Evolutionary conservation across 92 coral and sea anemone species (phyloP).

Genomic region (Bergia sp.): DNA sequence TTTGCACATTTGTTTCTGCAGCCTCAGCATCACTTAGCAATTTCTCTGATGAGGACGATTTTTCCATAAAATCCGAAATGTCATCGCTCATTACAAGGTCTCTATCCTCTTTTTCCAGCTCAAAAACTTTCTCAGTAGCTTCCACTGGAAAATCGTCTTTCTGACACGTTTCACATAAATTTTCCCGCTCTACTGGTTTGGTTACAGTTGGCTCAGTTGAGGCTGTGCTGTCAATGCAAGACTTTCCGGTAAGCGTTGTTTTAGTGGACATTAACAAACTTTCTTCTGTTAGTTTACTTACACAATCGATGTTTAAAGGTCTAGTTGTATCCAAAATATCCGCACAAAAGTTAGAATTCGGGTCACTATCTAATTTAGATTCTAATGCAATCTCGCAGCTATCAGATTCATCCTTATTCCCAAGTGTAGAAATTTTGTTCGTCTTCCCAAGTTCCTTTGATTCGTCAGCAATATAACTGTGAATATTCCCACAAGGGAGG

Average conservation of each 20-base stretch:
- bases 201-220: background rate
- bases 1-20: background rate
- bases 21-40: background rate
- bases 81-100: background rate
- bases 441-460: background rate
- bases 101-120: background rate
- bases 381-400: constrained; percentile 3
- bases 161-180: background rate
- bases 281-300: background rate
- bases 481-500: background rate
- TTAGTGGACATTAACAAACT: background rate
- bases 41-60: background rate
- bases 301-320: background rate
- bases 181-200: background rate
- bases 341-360: background rate
- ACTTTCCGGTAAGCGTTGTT: background rate
- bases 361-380: background rate
- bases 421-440: background rate
- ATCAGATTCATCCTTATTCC: background rate
- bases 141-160: background rate
- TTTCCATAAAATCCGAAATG: too few relatives aligned
- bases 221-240: background rate
- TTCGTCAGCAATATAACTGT: background rate
- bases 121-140: background rate
- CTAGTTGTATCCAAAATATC: background rate